Base-by-base conservation (phyloP, 2,888 invertebrate species). In the Omphaloscelis lunosa region DNA sequence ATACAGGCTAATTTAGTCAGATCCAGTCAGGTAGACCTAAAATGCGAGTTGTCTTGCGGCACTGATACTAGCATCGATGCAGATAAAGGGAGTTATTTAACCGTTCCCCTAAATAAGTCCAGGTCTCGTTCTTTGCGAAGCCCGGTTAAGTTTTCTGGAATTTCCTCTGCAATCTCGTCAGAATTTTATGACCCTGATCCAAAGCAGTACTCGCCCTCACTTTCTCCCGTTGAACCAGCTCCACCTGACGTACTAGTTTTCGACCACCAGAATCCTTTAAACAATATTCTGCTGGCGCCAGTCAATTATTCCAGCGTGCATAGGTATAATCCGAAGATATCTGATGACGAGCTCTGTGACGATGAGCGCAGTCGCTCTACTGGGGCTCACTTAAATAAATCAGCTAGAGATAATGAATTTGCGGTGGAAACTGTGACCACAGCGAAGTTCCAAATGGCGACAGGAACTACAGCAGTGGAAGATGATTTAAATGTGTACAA, bases 21-120 rank as follows among this genome's bases (percentile, higher is more conserved):
- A 0, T 94, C 96, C 1, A 96, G 96, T 75, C 96, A 96, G 88
- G 91, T 96, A 20, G 96, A 96, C 51, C 59, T 96, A 0, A 86
- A 89, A 17, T 65, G 88, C 1, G 92, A 91, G 8, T 34, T 89
- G 1, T 83, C 77, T 69, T 92, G 91, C 0, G 88, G 82, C n/a
- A n/a, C 86, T 0, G 89, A 89, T 2, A 90, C 91, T 9, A 73
- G 63, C 3, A 82, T 81, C 41, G 87, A 91, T 4, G 0, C 56
- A 15, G 39, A 75, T 12, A 63, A 83, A 78, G 29, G 9, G 20
- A n/a, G 23, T 15, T 62, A 12, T 29, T 2, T 15, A 4, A 27
- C 12, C 15, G 9, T 17, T 15, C 0, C 6, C 2, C 23, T 11
- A 12, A 59, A 12, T 34, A 48, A 75, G 1, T 45, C 61, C 0